Percentiles rank a stretch among this genome's conserved stretches.
phyloP scores from a whole-genome alignment of 2,888 invertebrate species.

The Meganola albula region DNA sequence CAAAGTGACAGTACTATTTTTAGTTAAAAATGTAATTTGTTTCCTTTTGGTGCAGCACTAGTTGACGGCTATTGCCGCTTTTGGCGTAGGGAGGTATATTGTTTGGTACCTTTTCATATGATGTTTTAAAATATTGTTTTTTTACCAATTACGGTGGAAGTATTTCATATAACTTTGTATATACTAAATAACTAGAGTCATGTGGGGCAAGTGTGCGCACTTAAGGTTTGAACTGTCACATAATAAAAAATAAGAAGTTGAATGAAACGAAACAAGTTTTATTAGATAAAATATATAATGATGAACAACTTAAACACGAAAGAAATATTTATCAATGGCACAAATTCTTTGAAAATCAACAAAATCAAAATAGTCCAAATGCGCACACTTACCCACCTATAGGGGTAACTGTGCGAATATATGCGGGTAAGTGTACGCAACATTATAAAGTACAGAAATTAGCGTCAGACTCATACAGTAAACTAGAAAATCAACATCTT shows the following conservation, averaged over 20 bases:
- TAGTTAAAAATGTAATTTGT: too few relatives aligned
- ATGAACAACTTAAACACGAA: constrained; percentile 10
- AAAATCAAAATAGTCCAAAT: constrained; percentile 11
- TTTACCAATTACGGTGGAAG: too few relatives aligned
- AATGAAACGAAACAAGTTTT: constrained; percentile 14
- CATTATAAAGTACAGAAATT: constrained; percentile 8
- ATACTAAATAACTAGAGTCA: too few relatives aligned
- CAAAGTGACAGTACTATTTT: too few relatives aligned
- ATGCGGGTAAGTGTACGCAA: constrained; percentile 16
- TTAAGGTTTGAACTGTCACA: constrained; percentile 8
- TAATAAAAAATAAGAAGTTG: constrained; percentile 4
- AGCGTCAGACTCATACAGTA: constrained; percentile 8
- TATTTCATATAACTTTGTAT: too few relatives aligned
- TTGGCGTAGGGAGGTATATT: too few relatives aligned
- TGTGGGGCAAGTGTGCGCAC: constrained; percentile 14
- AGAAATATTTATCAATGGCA: constrained; percentile 12
- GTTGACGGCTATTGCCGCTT: too few relatives aligned
- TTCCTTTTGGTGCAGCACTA: too few relatives aligned
- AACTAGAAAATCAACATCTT: not conserved
- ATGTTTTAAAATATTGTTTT: too few relatives aligned
- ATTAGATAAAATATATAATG: constrained; percentile 15
- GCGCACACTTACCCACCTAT: constrained; percentile 11
- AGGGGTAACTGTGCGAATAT: constrained; percentile 7
- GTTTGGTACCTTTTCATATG: too few relatives aligned
- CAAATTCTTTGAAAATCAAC: constrained; percentile 8